These are phyloP conservation scores for Colletes gigas DNA, from an alignment of 1,140 invertebrate genomes.

Conservation along the genomic window DNA sequence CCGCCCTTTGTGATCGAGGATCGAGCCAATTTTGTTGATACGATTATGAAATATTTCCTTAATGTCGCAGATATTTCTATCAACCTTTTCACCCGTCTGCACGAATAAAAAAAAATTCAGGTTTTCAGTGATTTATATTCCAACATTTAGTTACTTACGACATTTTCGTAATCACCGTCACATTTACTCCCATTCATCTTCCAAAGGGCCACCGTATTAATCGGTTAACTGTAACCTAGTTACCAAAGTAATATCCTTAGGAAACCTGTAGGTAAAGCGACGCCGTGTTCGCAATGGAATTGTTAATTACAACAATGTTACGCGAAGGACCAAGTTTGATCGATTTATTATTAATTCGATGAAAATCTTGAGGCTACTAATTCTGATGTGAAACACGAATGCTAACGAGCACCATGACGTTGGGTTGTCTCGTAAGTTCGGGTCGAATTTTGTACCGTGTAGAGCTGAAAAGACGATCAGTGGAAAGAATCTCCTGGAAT, in stretches of 20 bases:
- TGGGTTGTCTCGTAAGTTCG: too few species aligned
- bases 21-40: background rate
- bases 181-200: background rate
- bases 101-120: too few species aligned
- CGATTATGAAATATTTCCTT: slow-evolving; percentile 2
- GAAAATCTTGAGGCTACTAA: background rate
- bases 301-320: background rate
- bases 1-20: slow-evolving; percentile 34
- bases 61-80: background rate
- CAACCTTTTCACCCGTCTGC: background rate
- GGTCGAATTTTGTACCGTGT: too few species aligned
- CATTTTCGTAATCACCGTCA: too few species aligned
- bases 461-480: too few species aligned
- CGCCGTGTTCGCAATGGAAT: background rate
- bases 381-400: background rate
- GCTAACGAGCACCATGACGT: too few species aligned
- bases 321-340: background rate
- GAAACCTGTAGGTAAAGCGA: background rate
- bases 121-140: too few species aligned
- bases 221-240: background rate
- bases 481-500: too few species aligned
- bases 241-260: background rate
- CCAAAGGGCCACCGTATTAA: background rate
- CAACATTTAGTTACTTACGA: too few species aligned
- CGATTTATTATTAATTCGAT: background rate